Evolutionary conservation across 1,140 invertebrate species (phyloP).

Genomic region (Portunus trituberculatus): DNA sequence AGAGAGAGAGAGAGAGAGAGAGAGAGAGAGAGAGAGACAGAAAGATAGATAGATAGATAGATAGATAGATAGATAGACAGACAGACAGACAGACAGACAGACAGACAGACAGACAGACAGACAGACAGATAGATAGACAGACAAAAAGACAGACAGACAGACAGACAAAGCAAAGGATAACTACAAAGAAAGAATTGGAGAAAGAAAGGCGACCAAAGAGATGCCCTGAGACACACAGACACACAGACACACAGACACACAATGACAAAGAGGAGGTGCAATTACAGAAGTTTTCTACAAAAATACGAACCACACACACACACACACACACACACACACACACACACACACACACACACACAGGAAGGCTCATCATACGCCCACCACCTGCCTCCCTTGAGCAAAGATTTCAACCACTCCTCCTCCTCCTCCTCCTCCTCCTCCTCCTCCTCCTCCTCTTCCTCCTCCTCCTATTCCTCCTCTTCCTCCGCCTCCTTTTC

Average conservation of each 20-base stretch:
- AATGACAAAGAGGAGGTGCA: background rate
- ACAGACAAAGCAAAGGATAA: no score
- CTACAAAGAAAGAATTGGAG: no score
- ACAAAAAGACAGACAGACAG: no score
- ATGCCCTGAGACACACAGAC: background rate
- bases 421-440: background rate
- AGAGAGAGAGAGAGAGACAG: background rate
- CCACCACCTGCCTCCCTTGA: background rate
- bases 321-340: constrained; percentile 45
- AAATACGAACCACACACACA: constrained; percentile 31
- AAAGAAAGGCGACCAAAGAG: no score
- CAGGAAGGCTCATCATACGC: background rate
- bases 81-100: background rate
- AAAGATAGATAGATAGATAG: background rate
- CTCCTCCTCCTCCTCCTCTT: no score
- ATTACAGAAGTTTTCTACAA: no score
- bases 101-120: background rate
- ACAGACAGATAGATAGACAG: no score
- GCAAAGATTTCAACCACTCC: background rate
- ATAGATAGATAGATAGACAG: background rate
- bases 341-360: constrained; percentile 47
- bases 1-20: background rate
- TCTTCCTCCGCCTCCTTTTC: no score
- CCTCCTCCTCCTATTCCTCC: no score
- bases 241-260: constrained; percentile 30